phyloP scores from a whole-genome alignment of 2,113 vertebrate genomes.

The Promerops cafer region DNA sequence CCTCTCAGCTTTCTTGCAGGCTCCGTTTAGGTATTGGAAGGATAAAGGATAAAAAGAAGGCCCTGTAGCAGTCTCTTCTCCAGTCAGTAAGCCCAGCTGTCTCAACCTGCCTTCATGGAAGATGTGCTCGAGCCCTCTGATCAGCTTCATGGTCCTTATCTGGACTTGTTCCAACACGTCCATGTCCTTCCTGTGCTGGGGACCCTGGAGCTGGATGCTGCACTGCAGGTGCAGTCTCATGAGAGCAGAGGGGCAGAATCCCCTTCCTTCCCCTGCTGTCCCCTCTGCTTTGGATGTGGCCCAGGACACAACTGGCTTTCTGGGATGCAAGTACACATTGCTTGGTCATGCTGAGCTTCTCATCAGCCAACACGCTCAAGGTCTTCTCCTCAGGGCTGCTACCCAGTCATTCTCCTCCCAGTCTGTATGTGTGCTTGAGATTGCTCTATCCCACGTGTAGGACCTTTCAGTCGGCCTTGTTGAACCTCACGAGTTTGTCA shows the following conservation, averaged over 20 bases:
- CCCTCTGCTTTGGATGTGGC: fast-evolving
- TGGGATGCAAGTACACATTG: not conserved
- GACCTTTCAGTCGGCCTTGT: not conserved
- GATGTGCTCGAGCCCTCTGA: not conserved
- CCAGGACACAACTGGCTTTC: fast-evolving
- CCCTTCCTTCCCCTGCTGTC: not conserved
- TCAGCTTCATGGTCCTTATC: not conserved
- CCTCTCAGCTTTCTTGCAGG: not conserved
- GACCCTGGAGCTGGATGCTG: not conserved
- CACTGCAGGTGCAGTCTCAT: not conserved
- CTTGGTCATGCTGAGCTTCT: not conserved
- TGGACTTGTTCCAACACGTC: not conserved
- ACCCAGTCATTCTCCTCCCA: not conserved
- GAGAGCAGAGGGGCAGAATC: not conserved
- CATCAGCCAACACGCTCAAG: not conserved
- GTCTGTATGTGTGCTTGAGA: not conserved
- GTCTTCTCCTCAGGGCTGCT: not conserved
- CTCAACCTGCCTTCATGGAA: not conserved
- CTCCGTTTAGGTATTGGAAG: not conserved
- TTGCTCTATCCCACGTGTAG: not conserved
- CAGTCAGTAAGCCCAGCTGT: not conserved
- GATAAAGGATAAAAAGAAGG: not conserved
- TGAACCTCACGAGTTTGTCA: not conserved
- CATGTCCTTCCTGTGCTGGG: not conserved
- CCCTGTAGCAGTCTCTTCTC: not conserved